These are phyloP conservation scores for Stenodera caucasica DNA, from an alignment of 2,888 invertebrate species.

Conservation along the genomic window DNA sequence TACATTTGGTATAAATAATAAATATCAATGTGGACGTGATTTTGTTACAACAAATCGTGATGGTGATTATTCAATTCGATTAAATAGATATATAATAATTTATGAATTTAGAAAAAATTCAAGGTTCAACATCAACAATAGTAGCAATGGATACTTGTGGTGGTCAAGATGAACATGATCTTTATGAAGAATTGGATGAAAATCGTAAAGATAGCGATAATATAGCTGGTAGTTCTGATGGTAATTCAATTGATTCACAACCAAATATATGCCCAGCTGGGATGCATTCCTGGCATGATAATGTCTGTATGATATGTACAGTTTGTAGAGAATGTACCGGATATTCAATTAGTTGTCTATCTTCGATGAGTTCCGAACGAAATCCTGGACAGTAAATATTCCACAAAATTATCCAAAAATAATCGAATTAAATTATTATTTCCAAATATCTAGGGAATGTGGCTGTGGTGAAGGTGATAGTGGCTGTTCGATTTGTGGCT, in stretches of 20 bases:
- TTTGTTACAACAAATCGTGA: slow-evolving; percentile 66
- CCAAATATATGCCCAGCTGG: slow-evolving; percentile 64
- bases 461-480: slow-evolving; percentile 96
- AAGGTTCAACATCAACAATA: slow-evolving; percentile 39
- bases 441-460: slow-evolving; percentile 78
- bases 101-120: slow-evolving; percentile 29
- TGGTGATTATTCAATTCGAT: slow-evolving; percentile 50
- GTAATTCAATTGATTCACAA: slow-evolving; percentile 43
- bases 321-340: slow-evolving; percentile 93
- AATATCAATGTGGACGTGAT: slow-evolving; percentile 95
- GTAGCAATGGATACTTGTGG: slow-evolving; percentile 64
- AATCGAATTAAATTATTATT: no score
- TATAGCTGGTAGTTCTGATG: slow-evolving; percentile 53
- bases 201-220: slow-evolving; percentile 61
- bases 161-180: slow-evolving; percentile 55
- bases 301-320: slow-evolving; percentile 86
- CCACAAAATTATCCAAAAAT: neutral
- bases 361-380: slow-evolving; percentile 73
- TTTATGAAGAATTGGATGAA: slow-evolving; percentile 61
- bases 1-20: slow-evolving; percentile 97
- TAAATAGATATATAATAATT: slow-evolving; percentile 6
- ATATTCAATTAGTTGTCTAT: slow-evolving; percentile 80
- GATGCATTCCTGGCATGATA: slow-evolving; percentile 77
- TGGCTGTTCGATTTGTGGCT: slow-evolving; percentile 90
- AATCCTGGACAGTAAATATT: slow-evolving; percentile 81